These are phyloP conservation scores for Heterotis niloticus DNA, from an alignment of 2,113 vertebrate species.

Conservation along the genomic window DNA sequence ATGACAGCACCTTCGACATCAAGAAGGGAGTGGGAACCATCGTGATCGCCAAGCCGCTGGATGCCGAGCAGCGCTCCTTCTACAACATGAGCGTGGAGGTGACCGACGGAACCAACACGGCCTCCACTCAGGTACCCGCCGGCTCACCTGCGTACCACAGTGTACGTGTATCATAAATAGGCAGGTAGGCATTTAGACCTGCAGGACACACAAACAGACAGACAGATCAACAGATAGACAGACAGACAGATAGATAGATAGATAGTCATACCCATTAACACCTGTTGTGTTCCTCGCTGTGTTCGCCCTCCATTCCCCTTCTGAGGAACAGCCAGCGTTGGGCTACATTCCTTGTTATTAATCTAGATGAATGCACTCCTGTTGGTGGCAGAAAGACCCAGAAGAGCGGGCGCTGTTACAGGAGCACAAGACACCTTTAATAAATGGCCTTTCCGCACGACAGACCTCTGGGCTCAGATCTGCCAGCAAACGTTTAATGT, in stretches of 20 bases:
- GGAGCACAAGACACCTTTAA: not conserved
- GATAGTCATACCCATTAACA: not conserved
- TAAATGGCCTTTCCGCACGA: not conserved
- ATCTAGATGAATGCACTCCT: not conserved
- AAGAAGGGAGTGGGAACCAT: constrained; percentile 89
- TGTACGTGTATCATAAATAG: too few species aligned
- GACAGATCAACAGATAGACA: too few species aligned
- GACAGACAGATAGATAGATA: too few species aligned
- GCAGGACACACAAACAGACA: not conserved
- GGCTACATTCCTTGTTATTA: not conserved
- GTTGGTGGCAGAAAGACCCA: not conserved
- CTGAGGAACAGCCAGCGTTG: not conserved
- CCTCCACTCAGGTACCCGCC: constrained; percentile 77
- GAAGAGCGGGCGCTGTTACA: not conserved
- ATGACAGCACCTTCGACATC: constrained; percentile 83
- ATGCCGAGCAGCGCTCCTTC: constrained; percentile 84
- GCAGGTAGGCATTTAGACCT: too few species aligned
- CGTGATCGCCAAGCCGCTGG: constrained; percentile 87
- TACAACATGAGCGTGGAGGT: constrained; percentile 94
- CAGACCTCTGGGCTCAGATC: not conserved
- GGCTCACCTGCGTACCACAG: not conserved
- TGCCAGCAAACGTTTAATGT: not conserved
- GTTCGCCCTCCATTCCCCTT: not conserved
- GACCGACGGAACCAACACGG: constrained; percentile 85
- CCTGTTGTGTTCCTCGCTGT: too few species aligned